phyloP scores from a whole-genome alignment of 1,140 invertebrate genomes.

The Xylocopa sonorina region DNA sequence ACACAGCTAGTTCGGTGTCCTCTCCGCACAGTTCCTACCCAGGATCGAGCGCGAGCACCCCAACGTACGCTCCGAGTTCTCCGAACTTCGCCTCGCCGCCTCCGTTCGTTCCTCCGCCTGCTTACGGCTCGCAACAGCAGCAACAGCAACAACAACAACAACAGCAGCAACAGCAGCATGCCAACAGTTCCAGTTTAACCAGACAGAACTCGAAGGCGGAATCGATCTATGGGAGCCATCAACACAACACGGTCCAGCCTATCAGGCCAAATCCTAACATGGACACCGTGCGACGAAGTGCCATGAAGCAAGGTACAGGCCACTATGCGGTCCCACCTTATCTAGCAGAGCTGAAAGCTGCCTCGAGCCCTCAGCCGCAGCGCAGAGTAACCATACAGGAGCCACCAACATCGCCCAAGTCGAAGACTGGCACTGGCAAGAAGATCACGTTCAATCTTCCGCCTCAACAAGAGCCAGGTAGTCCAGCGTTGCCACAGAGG shows the following conservation, averaged over 20 bases:
- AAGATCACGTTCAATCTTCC: slow-evolving; percentile 83
- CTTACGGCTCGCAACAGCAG: slow-evolving; percentile 74
- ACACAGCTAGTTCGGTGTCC: slow-evolving; percentile 53
- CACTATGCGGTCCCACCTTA: slow-evolving; percentile 79
- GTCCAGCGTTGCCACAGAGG: slow-evolving; percentile 78
- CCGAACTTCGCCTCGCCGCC: slow-evolving; percentile 75
- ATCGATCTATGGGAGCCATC: slow-evolving; percentile 64
- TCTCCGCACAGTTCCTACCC: slow-evolving; percentile 73
- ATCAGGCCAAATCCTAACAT: slow-evolving; percentile 76
- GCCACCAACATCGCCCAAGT: slow-evolving; percentile 80
- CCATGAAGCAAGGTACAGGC: slow-evolving; percentile 74
- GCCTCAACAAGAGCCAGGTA: slow-evolving; percentile 81
- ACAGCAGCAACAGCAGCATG: slow-evolving; percentile 70
- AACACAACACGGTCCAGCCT: slow-evolving; percentile 57
- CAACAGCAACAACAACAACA: no score
- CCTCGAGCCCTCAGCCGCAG: slow-evolving; percentile 80
- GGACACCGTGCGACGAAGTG: slow-evolving; percentile 78
- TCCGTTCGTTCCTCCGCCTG: slow-evolving; percentile 80
- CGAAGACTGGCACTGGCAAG: slow-evolving; percentile 77
- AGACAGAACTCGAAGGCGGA: slow-evolving; percentile 72
- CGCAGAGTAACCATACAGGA: slow-evolving; percentile 82
- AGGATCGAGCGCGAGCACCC: slow-evolving; percentile 71
- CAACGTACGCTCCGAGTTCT: slow-evolving; percentile 69
- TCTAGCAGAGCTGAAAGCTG: slow-evolving; percentile 77
- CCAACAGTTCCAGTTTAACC: slow-evolving; percentile 56